Conservation (phyloP, 2,888 invertebrate genomes). For the Carpatolechia fugitivella region DNA sequence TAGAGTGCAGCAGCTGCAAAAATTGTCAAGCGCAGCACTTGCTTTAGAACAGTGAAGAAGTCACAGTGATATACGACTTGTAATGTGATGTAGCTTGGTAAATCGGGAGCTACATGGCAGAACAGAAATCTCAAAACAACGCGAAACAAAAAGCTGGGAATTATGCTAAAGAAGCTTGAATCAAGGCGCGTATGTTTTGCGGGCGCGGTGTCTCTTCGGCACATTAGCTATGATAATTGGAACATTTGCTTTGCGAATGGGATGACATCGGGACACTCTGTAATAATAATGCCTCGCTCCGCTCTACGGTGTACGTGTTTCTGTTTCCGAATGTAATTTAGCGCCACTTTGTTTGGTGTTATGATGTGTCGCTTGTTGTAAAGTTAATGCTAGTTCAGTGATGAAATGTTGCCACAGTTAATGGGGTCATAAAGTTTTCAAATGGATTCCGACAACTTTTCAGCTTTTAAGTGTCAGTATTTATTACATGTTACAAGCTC, state of each 20-base stretch:
- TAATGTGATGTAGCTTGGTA: constrained; percentile 10
- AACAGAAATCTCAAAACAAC: constrained; percentile 8
- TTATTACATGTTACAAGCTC: too few species aligned
- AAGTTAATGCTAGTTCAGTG: constrained; percentile 15
- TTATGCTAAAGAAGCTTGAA: constrained; percentile 22
- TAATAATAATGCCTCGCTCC: constrained; percentile 47
- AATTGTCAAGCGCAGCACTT: constrained; percentile 9
- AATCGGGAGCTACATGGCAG: constrained; percentile 3
- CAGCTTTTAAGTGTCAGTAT: too few species aligned
- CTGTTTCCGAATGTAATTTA: constrained; percentile 50
- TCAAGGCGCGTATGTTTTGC: constrained; percentile 19
- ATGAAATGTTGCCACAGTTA: background rate
- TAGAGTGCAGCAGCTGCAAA: constrained; percentile 12
- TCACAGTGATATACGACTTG: constrained; percentile 11
- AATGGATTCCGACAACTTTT: background rate
- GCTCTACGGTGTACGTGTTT: constrained; percentile 42
- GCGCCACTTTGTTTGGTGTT: constrained; percentile 28
- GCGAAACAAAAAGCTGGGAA: constrained; percentile 15
- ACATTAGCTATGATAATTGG: constrained; percentile 76
- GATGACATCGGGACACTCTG: constrained; percentile 50
- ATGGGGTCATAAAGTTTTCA: background rate
- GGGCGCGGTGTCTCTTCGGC: constrained; percentile 39
- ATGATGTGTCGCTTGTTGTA: constrained; percentile 16
- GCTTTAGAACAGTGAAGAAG: constrained; percentile 4
- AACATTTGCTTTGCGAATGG: constrained; percentile 70